Conservation (phyloP, 2,113 vertebrate genomes). For the Hyla sarda region DNA sequence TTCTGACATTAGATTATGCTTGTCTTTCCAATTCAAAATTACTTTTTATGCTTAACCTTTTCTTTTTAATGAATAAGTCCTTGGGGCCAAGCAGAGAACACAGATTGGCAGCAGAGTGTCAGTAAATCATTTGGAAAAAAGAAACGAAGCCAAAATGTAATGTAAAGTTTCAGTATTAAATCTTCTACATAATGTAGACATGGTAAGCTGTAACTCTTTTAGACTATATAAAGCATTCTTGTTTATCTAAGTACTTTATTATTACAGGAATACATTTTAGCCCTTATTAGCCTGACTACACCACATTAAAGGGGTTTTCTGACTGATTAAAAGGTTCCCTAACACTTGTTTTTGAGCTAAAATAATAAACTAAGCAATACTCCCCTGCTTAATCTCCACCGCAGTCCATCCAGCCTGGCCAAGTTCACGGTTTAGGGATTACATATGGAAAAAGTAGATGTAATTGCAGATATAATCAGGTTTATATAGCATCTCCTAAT, state of each 20-base stretch:
- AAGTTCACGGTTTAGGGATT: no score
- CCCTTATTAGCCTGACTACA: no score
- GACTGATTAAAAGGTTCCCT: no score
- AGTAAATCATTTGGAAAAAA: conserved; percentile 47
- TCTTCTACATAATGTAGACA: conserved; percentile 18
- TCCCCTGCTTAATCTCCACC: no score
- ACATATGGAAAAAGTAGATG: no score
- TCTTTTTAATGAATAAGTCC: conserved; percentile 51
- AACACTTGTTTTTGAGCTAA: no score
- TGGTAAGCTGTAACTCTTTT: not conserved
- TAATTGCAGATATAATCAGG: no score
- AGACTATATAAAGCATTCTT: not conserved
- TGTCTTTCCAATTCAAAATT: conserved; percentile 44
- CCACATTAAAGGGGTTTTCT: no score
- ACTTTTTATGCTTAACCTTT: conserved; percentile 51
- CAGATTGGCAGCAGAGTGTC: conserved; percentile 38
- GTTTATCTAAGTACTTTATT: not conserved
- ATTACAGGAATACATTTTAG: not conserved
- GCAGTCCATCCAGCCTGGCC: no score
- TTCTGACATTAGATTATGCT: conserved; percentile 27
- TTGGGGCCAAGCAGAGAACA: conserved; percentile 16
- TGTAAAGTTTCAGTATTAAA: conserved; percentile 36
- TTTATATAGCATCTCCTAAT: no score
- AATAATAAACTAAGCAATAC: no score
- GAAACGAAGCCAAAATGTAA: conserved; percentile 21